phyloP scores from a whole-genome alignment of 1,140 invertebrate species.

The Epicauta chinensis region DNA sequence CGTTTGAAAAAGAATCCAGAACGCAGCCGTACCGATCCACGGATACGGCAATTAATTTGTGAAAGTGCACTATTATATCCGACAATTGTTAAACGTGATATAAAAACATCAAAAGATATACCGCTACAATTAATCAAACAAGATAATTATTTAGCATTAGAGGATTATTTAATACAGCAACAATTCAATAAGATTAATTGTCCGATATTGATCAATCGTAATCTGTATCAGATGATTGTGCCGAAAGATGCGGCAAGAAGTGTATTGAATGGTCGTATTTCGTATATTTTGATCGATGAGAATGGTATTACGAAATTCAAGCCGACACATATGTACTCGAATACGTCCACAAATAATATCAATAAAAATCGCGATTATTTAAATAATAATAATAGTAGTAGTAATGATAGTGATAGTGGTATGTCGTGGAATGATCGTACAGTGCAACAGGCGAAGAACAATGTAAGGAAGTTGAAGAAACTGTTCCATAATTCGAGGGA shows the following conservation, averaged over 20 bases:
- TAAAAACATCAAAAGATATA: constrained; percentile 50
- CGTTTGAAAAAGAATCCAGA: constrained; percentile 60
- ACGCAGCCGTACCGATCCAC: constrained; percentile 58
- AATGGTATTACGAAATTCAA: constrained; percentile 71
- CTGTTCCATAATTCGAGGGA: constrained; percentile 28
- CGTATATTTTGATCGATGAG: constrained; percentile 71
- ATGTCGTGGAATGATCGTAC: constrained; percentile 16
- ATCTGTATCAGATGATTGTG: constrained; percentile 68
- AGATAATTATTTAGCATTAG: constrained; percentile 65
- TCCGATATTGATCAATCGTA: constrained; percentile 67
- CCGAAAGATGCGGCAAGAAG: constrained; percentile 65
- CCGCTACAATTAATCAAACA: constrained; percentile 57
- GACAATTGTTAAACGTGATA: no score
- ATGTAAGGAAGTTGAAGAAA: constrained; percentile 33
- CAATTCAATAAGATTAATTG: constrained; percentile 50
- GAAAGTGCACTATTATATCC: constrained; percentile 57
- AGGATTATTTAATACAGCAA: constrained; percentile 57
- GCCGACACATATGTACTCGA: constrained; percentile 61
- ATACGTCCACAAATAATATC: no score
- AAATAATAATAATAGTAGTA: constrained; percentile 8
- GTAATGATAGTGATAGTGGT: no score
- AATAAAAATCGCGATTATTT: constrained; percentile 45
- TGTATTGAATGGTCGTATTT: constrained; percentile 66
- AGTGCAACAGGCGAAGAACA: constrained; percentile 29
- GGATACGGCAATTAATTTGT: constrained; percentile 59